These are phyloP conservation scores for Diploptera punctata DNA, from an alignment of 2,888 invertebrate species.

Conservation along the genomic window DNA sequence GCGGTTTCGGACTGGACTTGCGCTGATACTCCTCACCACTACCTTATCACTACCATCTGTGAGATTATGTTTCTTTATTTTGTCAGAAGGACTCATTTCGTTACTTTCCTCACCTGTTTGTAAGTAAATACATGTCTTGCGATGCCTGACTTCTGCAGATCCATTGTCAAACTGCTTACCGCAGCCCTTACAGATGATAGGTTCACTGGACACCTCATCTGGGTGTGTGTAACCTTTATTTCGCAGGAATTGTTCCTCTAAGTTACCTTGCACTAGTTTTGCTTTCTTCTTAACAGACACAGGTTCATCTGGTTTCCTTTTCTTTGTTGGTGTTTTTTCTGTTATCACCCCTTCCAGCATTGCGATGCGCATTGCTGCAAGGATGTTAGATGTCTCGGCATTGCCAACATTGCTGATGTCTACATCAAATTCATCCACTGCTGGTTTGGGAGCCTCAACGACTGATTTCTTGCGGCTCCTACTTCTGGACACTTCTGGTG, in stretches of 20 bases:
- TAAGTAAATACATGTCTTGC: constrained; percentile 39
- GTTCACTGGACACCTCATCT: constrained; percentile 29
- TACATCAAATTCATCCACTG: constrained; percentile 21
- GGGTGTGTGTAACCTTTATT: constrained; percentile 26
- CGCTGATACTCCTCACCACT: too few species aligned
- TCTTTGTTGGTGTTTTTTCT: not conserved
- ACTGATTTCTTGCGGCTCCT: not conserved
- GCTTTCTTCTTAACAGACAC: constrained; percentile 1
- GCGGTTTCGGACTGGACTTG: too few species aligned
- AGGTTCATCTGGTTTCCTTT: not conserved
- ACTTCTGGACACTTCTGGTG: not conserved
- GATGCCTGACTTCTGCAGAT: constrained; percentile 40
- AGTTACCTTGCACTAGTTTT: not conserved
- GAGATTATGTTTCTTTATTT: too few species aligned
- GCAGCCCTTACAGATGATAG: constrained; percentile 39
- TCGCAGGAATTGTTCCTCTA: constrained; percentile 11
- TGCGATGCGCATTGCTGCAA: constrained; percentile 38
- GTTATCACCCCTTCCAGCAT: constrained; percentile 31
- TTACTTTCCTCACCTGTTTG: not conserved
- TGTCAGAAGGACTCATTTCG: not conserved
- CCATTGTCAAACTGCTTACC: constrained; percentile 39
- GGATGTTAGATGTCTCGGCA: constrained; percentile 32
- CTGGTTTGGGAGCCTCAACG: too few species aligned
- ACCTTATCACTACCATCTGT: too few species aligned
- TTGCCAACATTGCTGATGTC: not conserved